Conservation (phyloP, 2,888 invertebrate species). For the Pogonocherus hispidulus region DNA sequence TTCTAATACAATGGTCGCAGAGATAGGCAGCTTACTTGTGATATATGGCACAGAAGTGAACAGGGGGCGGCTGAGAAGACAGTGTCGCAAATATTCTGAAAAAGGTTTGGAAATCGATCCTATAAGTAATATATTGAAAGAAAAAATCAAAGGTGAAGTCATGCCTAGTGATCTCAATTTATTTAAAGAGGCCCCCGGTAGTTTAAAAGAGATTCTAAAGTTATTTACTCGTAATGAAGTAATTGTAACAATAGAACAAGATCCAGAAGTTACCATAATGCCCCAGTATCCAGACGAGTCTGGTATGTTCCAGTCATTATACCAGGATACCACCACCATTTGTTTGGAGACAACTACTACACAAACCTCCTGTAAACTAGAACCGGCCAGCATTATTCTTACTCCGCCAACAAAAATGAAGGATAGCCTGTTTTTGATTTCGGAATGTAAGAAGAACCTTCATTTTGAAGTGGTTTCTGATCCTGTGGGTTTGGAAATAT, state of each 20-base stretch:
- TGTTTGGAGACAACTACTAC: constrained; percentile 39
- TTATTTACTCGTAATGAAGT: constrained; percentile 61
- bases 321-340: constrained; percentile 50
- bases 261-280: constrained; percentile 62
- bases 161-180: constrained; percentile 59
- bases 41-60: constrained; percentile 63
- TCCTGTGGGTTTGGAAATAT: constrained; percentile 47
- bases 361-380: constrained; percentile 47
- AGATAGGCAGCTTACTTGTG: constrained; percentile 62
- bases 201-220: constrained; percentile 58
- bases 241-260: constrained; percentile 63
- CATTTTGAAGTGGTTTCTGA: constrained; percentile 45
- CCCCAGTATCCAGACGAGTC: constrained; percentile 61
- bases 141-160: constrained; percentile 58
- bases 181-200: constrained; percentile 59
- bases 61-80: constrained; percentile 61
- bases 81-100: constrained; percentile 56
- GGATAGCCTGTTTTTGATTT: constrained; percentile 53
- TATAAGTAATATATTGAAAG: constrained; percentile 52
- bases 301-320: constrained; percentile 61
- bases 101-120: constrained; percentile 52
- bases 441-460: constrained; percentile 43
- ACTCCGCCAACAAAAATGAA: constrained; percentile 53
- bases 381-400: constrained; percentile 54
- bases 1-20: constrained; percentile 54